These are phyloP conservation scores for Trachelus stipa DNA, from an alignment of 2,888 invertebrate species.

Conservation along the genomic window DNA sequence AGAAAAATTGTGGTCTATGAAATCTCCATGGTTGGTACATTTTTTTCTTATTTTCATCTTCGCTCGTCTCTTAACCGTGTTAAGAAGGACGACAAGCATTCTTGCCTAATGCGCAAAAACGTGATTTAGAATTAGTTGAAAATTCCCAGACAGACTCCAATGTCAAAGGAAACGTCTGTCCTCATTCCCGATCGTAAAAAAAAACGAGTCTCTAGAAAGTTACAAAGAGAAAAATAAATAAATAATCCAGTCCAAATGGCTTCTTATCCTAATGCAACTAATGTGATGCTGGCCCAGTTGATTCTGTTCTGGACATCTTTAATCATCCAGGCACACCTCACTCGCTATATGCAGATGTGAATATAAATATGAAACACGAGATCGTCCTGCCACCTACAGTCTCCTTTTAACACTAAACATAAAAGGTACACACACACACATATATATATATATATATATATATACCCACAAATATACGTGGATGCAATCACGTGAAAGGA, in stretches of 20 bases:
- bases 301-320: background rate
- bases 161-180: background rate
- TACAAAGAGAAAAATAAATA: background rate
- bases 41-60: slow-evolving; percentile 22
- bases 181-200: background rate
- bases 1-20: slow-evolving; percentile 48
- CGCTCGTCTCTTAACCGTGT: background rate
- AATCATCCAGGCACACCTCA: slow-evolving; percentile 49
- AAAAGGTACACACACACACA: background rate
- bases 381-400: slow-evolving; percentile 53
- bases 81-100: background rate
- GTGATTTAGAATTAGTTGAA: too few relatives aligned
- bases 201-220: background rate
- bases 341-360: slow-evolving; percentile 58
- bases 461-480: background rate
- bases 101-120: background rate
- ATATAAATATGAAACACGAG: slow-evolving; percentile 59
- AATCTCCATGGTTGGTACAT: slow-evolving; percentile 36
- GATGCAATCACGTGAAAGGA: background rate
- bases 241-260: background rate
- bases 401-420: slow-evolving; percentile 9
- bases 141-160: background rate
- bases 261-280: background rate
- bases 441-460: too few relatives aligned
- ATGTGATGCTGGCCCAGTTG: background rate